These are phyloP conservation scores for Bombus pyrosoma DNA, from an alignment of 1,140 invertebrate genomes.

Conservation along the genomic window DNA sequence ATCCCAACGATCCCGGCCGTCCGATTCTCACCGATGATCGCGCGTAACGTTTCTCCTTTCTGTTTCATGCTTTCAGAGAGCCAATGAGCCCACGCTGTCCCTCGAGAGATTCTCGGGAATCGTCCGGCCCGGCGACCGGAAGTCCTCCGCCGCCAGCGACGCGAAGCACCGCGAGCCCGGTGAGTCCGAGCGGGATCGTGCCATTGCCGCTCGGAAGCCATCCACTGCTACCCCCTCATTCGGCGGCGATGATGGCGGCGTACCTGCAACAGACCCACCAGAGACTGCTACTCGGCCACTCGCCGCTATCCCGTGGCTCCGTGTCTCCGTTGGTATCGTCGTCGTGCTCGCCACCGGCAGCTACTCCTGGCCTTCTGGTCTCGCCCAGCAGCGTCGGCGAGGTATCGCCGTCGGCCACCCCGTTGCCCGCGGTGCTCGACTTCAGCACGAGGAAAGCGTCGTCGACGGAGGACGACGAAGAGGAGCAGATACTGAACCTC, in stretches of 20 bases:
- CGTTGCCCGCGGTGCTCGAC: slow-evolving; percentile 86
- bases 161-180: slow-evolving; percentile 82
- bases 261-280: slow-evolving; percentile 88
- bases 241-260: slow-evolving; percentile 89
- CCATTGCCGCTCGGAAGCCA: slow-evolving; percentile 79
- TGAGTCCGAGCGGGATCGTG: slow-evolving; percentile 80
- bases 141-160: slow-evolving; percentile 85
- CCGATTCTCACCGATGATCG: background rate
- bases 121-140: slow-evolving; percentile 83
- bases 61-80: slow-evolving; percentile 86
- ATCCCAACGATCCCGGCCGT: too few species aligned
- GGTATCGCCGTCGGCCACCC: slow-evolving; percentile 78
- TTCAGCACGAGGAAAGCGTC: slow-evolving; percentile 88
- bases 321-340: slow-evolving; percentile 85
- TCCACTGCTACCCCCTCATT: slow-evolving; percentile 87
- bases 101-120: slow-evolving; percentile 89
- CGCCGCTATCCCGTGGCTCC: slow-evolving; percentile 86
- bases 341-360: slow-evolving; percentile 83
- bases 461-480: slow-evolving; percentile 83
- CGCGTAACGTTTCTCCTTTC: slow-evolving; percentile 2
- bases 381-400: slow-evolving; percentile 75
- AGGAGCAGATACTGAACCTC: slow-evolving; percentile 86
- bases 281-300: slow-evolving; percentile 88
- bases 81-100: slow-evolving; percentile 89
- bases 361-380: slow-evolving; percentile 79